These are phyloP conservation scores for Podocnemis expansa DNA, from an alignment of 2,113 vertebrate genomes.

Conservation along the genomic window DNA sequence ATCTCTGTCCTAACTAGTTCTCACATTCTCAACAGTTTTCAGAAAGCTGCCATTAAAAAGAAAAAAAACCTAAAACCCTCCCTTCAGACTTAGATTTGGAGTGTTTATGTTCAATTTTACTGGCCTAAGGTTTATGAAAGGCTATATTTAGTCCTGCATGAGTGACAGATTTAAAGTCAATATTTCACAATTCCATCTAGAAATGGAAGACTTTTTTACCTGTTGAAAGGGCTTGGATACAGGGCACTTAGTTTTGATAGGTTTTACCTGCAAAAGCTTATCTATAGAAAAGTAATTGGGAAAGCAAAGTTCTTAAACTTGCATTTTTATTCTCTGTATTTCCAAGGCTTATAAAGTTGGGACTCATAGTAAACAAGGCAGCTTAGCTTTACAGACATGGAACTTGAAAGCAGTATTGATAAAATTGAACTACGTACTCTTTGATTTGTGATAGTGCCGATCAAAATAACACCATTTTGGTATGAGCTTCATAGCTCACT, in stretches of 20 bases:
- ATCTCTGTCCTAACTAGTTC: not conserved
- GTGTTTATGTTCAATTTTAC: not conserved
- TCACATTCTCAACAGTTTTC: not conserved
- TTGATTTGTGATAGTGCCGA: not conserved
- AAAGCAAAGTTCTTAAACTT: not conserved
- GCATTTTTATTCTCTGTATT: not conserved
- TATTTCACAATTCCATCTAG: not conserved
- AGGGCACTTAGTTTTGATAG: not conserved
- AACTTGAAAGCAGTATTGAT: not conserved
- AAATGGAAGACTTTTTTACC: not conserved
- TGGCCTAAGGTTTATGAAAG: not conserved
- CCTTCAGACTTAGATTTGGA: not conserved
- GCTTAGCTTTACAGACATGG: not conserved
- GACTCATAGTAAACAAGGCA: not conserved
- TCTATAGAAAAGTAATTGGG: not conserved
- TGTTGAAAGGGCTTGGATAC: not conserved
- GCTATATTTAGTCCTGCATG: not conserved
- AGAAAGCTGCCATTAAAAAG: not conserved
- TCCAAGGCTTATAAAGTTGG: fast-evolving
- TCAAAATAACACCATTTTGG: no score
- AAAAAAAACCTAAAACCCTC: not conserved
- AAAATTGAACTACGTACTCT: not conserved
- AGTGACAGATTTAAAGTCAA: not conserved
- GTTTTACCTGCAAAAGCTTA: not conserved
- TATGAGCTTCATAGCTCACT: not conserved